A percentile compares a stretch with the other conserved stretches of the same genome.
phyloP scores from a whole-genome alignment of 37 sponge, comb jelly and placozoan species.

The Spongia lamella region DNA sequence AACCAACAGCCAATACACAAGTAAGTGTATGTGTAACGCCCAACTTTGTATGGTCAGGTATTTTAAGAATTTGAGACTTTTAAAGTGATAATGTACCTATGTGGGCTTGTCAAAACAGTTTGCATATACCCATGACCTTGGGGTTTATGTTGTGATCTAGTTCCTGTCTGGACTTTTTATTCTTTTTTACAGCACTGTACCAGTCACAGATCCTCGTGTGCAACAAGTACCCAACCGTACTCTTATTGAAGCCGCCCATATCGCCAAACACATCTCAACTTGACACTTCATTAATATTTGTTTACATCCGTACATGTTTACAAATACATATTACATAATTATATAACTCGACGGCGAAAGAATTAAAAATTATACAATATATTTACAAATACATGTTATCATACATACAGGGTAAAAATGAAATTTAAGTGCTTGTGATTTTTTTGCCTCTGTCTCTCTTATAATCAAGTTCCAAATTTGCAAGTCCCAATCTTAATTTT shows the following conservation, averaged over 20 bases:
- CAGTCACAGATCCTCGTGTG: slow-evolving; percentile 73
- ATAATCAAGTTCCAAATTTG: too few relatives aligned
- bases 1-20: slow-evolving; percentile 62
- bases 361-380: background rate
- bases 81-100: too few relatives aligned
- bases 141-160: too few relatives aligned
- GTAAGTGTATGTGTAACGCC: background rate
- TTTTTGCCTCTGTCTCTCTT: too few relatives aligned
- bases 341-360: background rate
- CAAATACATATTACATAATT: background rate
- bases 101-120: too few relatives aligned
- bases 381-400: background rate
- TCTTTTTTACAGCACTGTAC: slow-evolving; percentile 46
- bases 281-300: background rate
- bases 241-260: slow-evolving; percentile 90
- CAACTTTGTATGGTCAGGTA: too few relatives aligned
- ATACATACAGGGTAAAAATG: too few relatives aligned
- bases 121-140: background rate
- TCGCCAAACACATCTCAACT: slow-evolving; percentile 72
- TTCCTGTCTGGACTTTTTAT: slow-evolving; percentile 4
- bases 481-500: too few relatives aligned
- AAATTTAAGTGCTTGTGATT: too few relatives aligned
- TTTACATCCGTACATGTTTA: background rate
- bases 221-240: slow-evolving; percentile 24
- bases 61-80: too few relatives aligned